phyloP scores from a whole-genome alignment of 2,113 vertebrate genomes.

The Mesoclemmys tuberculata region DNA sequence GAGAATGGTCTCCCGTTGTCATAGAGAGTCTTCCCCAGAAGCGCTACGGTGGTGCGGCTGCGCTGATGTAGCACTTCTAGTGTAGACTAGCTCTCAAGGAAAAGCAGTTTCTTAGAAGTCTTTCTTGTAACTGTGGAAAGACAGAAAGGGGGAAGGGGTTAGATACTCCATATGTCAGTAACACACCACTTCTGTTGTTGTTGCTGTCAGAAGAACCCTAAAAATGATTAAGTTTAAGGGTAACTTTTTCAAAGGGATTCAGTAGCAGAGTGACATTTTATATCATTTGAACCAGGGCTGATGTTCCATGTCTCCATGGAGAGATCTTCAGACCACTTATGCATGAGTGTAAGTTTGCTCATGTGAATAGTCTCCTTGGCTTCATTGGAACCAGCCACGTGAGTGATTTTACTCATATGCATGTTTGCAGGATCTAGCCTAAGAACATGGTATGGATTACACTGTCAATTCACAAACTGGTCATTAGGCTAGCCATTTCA shows the following conservation, averaged over 20 bases:
- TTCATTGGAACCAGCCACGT: background rate
- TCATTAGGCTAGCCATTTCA: constrained; percentile 1
- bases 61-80: no score
- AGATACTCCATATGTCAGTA: background rate
- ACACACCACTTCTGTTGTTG: background rate
- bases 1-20: no score
- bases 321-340: background rate
- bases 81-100: background rate
- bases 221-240: background rate
- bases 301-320: background rate
- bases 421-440: constrained; percentile 23
- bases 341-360: background rate
- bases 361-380: constrained; percentile 1
- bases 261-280: constrained; percentile 3
- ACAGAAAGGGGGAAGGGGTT: background rate
- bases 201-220: background rate
- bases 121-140: background rate
- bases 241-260: background rate
- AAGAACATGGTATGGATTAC: constrained; percentile 11
- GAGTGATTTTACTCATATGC: constrained; percentile 1
- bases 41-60: no score
- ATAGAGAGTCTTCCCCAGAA: no score
- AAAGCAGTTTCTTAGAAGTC: background rate
- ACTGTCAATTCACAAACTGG: constrained; percentile 28
- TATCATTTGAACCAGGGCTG: background rate